Percentiles rank a stretch among this genome's conserved stretches.
Evolutionary conservation across 1,140 invertebrate genomes (phyloP).

Genomic region (Aphis craccivora): DNA sequence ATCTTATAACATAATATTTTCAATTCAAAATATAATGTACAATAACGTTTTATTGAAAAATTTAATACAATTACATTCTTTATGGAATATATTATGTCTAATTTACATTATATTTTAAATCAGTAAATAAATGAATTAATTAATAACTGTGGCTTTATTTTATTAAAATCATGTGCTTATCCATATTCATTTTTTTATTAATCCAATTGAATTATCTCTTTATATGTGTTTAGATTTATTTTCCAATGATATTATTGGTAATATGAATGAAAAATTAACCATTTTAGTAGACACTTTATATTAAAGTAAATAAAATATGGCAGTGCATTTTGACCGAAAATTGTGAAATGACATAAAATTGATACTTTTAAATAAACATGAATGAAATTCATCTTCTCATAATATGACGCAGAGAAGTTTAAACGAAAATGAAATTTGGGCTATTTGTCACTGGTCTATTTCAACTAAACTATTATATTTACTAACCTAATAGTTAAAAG

Average conservation of each 20-base stretch:
- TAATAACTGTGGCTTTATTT: no score
- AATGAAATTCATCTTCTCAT: neutral
- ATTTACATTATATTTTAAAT: no score
- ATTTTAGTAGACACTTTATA: neutral
- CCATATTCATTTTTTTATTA: neutral
- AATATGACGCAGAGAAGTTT: neutral
- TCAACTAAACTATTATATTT: neutral
- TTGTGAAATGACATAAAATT: neutral
- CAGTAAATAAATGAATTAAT: no score
- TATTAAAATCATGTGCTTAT: neutral
- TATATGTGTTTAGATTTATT: neutral
- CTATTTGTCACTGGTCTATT: neutral
- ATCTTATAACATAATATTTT: no score
- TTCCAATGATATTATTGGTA: neutral
- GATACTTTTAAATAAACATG: slow-evolving; percentile 6
- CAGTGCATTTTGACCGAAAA: neutral
- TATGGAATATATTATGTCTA: neutral
- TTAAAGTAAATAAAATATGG: neutral
- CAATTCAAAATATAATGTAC: no score
- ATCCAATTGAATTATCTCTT: neutral
- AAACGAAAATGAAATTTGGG: neutral
- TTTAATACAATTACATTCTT: no score
- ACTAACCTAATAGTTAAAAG: neutral
- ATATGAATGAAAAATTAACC: neutral
- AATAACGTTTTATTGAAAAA: no score